Evolutionary conservation across 1,140 invertebrate genomes (phyloP), one percentile per base, ranked within the genome.

Genomic region (Drosophila ogumai): DNA sequence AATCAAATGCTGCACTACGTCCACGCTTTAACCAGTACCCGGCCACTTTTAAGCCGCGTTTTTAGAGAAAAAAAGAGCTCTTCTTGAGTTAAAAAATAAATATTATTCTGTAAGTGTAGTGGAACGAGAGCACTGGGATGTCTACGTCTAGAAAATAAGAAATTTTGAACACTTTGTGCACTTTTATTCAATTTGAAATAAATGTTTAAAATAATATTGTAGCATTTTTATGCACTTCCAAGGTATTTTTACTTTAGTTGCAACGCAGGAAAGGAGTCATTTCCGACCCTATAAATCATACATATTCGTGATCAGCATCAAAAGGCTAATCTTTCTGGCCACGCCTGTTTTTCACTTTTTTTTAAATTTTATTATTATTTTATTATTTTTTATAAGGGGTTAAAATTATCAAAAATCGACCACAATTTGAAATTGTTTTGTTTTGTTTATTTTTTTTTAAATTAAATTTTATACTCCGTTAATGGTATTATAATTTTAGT

Each of bases 21-120:
- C 91, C 91, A 22, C 86, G 91, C 9, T 92, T 92, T 15, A 90
- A 92, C 60, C 91, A 92, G 63, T 92, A 91, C 79, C 91, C 91
- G 58, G 76, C 81, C 5, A 92, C 91, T 6, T 92, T 92, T 31
- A 92, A 92, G 73, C 86, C 91, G 31, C 82, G 91, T 44, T 92
- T 92, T 34, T 92, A 91, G 40, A 17, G 43, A 34, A 19, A 61
- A 36, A 0, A 22, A 32, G n/a, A 50, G 32, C 25, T 69, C 17
- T 41, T 8, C 9, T n/a, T 4, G n/a, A 47, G 47, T 17, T 17
- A 17, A 25, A 54, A 28, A 56, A 28, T 46, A 47, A 41, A 58
- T 57, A 38, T 36, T 67, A 36, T 25, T 25, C 1, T 34, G 7
- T 25, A 38, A n/a, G 19, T 10, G 52, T 41, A 61, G 47, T 36